phyloP scores from a whole-genome alignment of 2,888 invertebrate genomes.

The Chymomyza fuscimana region DNA sequence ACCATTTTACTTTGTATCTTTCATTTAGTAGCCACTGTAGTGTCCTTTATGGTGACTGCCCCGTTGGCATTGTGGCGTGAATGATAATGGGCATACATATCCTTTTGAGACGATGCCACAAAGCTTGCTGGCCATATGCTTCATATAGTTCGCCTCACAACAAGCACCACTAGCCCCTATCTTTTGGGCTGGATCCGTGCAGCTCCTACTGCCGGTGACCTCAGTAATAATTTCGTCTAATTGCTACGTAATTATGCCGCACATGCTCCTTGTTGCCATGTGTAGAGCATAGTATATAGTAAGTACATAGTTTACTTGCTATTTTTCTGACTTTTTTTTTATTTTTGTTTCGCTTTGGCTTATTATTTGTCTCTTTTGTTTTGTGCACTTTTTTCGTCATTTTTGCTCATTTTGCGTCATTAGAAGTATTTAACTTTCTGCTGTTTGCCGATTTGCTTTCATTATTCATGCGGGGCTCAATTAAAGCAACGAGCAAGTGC shows the following conservation, averaged over 20 bases:
- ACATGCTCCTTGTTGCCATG: constrained; percentile 65
- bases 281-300: not conserved
- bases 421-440: constrained; percentile 75
- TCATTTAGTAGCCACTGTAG: constrained; percentile 36
- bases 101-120: constrained; percentile 43
- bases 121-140: constrained; percentile 60
- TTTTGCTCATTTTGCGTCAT: constrained; percentile 70
- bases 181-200: not conserved
- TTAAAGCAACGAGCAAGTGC: constrained; percentile 28
- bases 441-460: constrained; percentile 67
- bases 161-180: constrained; percentile 11
- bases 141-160: constrained; percentile 7
- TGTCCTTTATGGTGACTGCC: constrained; percentile 20
- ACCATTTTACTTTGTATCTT: constrained; percentile 35
- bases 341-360: constrained; percentile 46
- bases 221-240: constrained; percentile 75
- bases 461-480: constrained; percentile 58
- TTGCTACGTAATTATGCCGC: constrained; percentile 75
- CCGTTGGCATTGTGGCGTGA: constrained; percentile 37
- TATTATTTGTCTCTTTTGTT: constrained; percentile 74
- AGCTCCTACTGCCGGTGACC: constrained; percentile 48
- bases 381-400: constrained; percentile 69
- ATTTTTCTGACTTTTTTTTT: constrained; percentile 20
- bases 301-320: constrained; percentile 15
- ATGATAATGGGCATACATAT: constrained; percentile 67